phyloP scores from a whole-genome alignment of 2,113 vertebrate genomes.

The Odocoileus hemionus region DNA sequence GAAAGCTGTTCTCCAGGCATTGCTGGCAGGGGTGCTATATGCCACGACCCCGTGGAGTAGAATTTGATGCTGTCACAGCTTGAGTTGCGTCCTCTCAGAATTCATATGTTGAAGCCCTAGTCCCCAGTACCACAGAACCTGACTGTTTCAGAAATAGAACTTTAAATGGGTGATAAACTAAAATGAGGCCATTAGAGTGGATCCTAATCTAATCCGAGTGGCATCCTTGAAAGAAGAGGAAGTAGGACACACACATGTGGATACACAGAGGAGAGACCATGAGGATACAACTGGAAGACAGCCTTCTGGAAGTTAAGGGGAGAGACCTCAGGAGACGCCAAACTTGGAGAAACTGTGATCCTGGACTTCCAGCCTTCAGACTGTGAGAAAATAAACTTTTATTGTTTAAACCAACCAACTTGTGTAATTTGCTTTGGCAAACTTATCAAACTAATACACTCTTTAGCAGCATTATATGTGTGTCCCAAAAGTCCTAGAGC shows the following conservation, averaged over 20 bases:
- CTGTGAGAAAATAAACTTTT: background rate
- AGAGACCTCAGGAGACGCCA: background rate
- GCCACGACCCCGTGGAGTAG: background rate
- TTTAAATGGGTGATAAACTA: background rate
- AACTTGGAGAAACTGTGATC: background rate
- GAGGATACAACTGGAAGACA: background rate
- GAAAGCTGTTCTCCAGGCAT: background rate
- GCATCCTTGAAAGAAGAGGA: background rate
- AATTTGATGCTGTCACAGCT: background rate
- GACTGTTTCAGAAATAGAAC: background rate
- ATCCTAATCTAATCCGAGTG: background rate
- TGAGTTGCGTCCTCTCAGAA: background rate
- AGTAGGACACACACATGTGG: background rate
- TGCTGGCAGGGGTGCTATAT: background rate
- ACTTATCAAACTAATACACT: background rate
- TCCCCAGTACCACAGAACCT: background rate
- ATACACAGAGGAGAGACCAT: background rate
- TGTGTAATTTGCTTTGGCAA: background rate
- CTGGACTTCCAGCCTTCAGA: background rate
- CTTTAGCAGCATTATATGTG: background rate
- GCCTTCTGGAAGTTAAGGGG: background rate
- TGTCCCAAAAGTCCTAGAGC: background rate
- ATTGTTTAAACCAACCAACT: background rate
- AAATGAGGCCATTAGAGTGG: background rate
- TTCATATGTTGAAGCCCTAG: background rate